Base-by-base conservation (phyloP, 2,797 vertebrate species). In the Acestrorhynchus altus region DNA sequence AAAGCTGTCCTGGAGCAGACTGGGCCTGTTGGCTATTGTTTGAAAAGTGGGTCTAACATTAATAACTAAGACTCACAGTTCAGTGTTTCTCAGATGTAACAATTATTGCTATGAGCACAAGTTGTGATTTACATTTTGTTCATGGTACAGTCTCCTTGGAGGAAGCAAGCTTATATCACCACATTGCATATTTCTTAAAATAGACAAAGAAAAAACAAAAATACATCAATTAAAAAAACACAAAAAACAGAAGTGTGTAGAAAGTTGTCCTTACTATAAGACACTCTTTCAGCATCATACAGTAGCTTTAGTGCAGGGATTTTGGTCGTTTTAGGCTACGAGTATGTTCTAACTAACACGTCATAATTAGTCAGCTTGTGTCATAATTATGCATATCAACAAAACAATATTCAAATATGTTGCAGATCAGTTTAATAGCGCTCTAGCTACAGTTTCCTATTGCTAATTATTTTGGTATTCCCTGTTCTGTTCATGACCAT, bases 151-250 rank as follows among this genome's bases (percentile, higher is more conserved):
- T 75, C 47, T 74, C 16, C 20, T 35, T 51, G 49, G 24, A 22
- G 49, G 22, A 67, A 11, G 56, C 1, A 64, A 79, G 67, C 24
- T 44, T 78, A 52, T 1, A 26, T 67, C n/a, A 78, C 42, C 6
- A 77, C 24, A 70, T 24, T 81, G 54, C 40, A 78, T 77, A 71
- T 56, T 20, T 56, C 31, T 24, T 8, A 39, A 74, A 46, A 72
- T 2, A 35, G 31, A 35, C 31, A 35, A 9, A 8, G 44, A 31
- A 26, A 4, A 46, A 56, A 47, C 46, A 0, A 24, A 70, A 83
- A 83, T 61, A 81, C 79, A 76, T 20, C 22, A 42, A 72, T 24
- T 64, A 35, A 31, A 42, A 13, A 74, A 39, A 52, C 65, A 74
- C 47, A 49, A 42, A 31, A 47, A 60, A 26, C 35, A 40, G 15